Evolutionary conservation across 2,888 invertebrate species (phyloP).

Genomic region (Neoaliturus tenellus): DNA sequence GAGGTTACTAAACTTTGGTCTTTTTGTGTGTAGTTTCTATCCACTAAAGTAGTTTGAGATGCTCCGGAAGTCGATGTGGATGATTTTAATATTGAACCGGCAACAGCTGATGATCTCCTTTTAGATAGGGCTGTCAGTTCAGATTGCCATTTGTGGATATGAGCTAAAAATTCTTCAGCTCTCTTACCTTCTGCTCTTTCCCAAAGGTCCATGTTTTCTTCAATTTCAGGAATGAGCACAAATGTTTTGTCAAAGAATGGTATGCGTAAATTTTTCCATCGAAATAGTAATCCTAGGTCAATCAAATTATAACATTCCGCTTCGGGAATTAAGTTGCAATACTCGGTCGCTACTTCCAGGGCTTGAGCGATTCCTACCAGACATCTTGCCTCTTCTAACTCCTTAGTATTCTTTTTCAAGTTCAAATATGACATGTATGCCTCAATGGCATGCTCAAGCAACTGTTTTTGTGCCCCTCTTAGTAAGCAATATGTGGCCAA

Average conservation of each 20-base stretch:
- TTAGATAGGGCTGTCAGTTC: not conserved
- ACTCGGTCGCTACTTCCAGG: not conserved
- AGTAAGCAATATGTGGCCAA: not conserved
- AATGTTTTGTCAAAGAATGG: not conserved
- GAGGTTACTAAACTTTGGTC: too few species aligned
- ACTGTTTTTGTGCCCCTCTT: not conserved
- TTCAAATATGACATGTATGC: not conserved
- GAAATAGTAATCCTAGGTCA: not conserved
- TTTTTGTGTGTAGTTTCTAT: too few species aligned
- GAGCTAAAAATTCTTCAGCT: not conserved
- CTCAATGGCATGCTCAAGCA: not conserved
- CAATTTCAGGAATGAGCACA: not conserved
- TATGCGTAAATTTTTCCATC: not conserved
- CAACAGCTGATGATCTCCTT: not conserved
- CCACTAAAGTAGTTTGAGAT: too few species aligned
- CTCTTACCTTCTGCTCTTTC: not conserved
- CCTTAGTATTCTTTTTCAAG: not conserved
- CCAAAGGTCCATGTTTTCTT: not conserved
- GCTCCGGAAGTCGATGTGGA: not conserved
- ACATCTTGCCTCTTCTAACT: not conserved
- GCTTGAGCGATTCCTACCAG: not conserved
- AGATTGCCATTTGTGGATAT: not conserved
- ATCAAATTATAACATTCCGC: not conserved
- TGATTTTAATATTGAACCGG: not conserved
- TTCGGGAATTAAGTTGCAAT: not conserved